Conservation (phyloP, 2,113 vertebrate species). For the Microcebus murinus region DNA sequence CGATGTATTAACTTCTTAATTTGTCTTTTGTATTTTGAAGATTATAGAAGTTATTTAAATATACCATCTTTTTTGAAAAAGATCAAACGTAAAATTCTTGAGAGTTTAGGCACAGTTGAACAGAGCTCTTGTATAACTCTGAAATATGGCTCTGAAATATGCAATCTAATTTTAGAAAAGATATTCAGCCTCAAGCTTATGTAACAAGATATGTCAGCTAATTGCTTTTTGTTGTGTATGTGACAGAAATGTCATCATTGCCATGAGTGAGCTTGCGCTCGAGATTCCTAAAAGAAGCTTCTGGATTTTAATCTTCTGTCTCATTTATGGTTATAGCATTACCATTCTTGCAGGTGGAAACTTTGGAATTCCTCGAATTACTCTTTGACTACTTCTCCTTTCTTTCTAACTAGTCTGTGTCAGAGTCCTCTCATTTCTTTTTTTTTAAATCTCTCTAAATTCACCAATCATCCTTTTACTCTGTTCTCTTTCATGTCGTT, state of each 20-base stretch:
- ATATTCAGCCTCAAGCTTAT: background rate
- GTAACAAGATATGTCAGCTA: background rate
- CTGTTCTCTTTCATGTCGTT: background rate
- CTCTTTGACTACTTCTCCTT: background rate
- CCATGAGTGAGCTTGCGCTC: background rate
- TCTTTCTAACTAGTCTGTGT: background rate
- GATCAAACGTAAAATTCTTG: background rate
- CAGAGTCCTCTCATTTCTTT: background rate
- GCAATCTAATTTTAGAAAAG: constrained; percentile 11
- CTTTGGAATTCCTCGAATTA: background rate
- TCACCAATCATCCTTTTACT: background rate
- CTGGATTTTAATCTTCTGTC: background rate
- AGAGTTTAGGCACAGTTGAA: background rate
- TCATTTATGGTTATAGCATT: background rate
- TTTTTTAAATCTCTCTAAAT: background rate
- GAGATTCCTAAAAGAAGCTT: background rate
- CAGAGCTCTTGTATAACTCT: background rate
- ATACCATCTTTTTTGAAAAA: background rate
- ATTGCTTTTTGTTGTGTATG: background rate
- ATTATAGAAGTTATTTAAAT: constrained; percentile 20
- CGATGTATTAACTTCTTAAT: background rate
- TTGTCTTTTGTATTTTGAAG: constrained; percentile 22
- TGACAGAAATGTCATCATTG: background rate
- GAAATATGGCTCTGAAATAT: background rate
- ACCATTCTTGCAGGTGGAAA: background rate